Evolutionary conservation across 2,113 vertebrate species (phyloP), one percentile per base, ranked within the genome.

Genomic region (Noturus placidus): DNA sequence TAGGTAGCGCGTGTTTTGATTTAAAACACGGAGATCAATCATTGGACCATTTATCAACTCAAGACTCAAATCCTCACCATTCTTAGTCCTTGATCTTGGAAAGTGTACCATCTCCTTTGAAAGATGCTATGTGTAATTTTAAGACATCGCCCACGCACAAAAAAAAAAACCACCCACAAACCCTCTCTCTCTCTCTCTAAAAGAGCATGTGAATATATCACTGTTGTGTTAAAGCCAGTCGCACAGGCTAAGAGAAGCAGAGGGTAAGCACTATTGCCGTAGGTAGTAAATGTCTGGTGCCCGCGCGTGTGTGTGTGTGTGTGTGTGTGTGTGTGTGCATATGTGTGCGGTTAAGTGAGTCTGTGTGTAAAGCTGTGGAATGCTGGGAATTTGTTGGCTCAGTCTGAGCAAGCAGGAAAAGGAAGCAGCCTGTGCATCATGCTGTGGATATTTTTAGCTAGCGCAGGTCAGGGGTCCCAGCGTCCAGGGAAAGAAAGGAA

Each of bases 401-500:
- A 61, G 57, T 92, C 91, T 93, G 93, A 90, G 56, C 94, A 91
- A 93, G 76, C 90, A 91, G 92, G 94, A 95, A 94, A 90, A 94
- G 93, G 93, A 95, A 95, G 89, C 93, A 81, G 88, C 90, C 92
- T 80, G 87, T 91, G 90, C 90, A 89, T 54, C 90, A 78, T 91
- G 93, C 95, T 9, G 86, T 90, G 90, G 94, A 92, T 97, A 95
- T 97, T 96, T 96, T 95, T 96, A 93, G 93, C 92, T 86, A 52
- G 89, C 90, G n/a, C 86, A 92, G 92, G 92, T 94, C 91, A 93
- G 72, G 87, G 93, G 90, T 95, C 89, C 84, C 88, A 54, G 88
- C 87, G 87, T 92, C 90, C 88, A 81, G 92, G 79, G 93, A 92
- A 92, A 91, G 92, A 92, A 91, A 87, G 92, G 93, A 93, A 94